phyloP scores from a whole-genome alignment of 2,888 invertebrate genomes.

The Melangyna quadrimaculata region DNA sequence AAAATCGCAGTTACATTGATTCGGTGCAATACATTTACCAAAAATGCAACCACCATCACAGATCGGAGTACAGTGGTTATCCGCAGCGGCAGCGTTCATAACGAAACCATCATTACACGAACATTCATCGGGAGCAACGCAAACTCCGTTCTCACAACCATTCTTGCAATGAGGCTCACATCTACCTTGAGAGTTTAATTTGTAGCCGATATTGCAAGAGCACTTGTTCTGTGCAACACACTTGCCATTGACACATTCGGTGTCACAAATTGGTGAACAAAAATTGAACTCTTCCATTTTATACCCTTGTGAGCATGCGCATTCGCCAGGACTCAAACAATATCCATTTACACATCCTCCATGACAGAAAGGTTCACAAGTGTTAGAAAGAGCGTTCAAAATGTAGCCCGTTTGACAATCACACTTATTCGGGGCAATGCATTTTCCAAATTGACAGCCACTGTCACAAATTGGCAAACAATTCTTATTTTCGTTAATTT shows the following conservation, averaged over 20 bases:
- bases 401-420: slow-evolving; percentile 5
- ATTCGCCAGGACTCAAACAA: slow-evolving; percentile 75
- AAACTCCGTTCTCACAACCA: slow-evolving; percentile 72
- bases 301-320: slow-evolving; percentile 75
- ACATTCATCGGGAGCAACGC: slow-evolving; percentile 64
- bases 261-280: slow-evolving; percentile 58
- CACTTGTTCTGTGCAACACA: slow-evolving; percentile 79
- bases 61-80: slow-evolving; percentile 53
- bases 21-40: slow-evolving; percentile 78
- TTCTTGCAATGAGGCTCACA: slow-evolving; percentile 47
- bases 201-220: slow-evolving; percentile 77
- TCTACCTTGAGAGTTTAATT: neutral
- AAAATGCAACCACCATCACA: slow-evolving; percentile 76
- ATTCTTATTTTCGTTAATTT: slow-evolving; percentile 71
- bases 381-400: neutral
- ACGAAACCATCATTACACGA: slow-evolving; percentile 59
- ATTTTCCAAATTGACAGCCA: slow-evolving; percentile 76
- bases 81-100: neutral
- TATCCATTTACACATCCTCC: slow-evolving; percentile 72
- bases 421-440: slow-evolving; percentile 74
- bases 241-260: slow-evolving; percentile 74
- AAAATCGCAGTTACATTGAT: slow-evolving; percentile 78
- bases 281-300: neutral
- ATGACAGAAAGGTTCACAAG: slow-evolving; percentile 30
- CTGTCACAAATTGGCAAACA: slow-evolving; percentile 77